Evolutionary conservation across 1,140 invertebrate genomes (phyloP).

Genomic region (Lycorma delicatula): DNA sequence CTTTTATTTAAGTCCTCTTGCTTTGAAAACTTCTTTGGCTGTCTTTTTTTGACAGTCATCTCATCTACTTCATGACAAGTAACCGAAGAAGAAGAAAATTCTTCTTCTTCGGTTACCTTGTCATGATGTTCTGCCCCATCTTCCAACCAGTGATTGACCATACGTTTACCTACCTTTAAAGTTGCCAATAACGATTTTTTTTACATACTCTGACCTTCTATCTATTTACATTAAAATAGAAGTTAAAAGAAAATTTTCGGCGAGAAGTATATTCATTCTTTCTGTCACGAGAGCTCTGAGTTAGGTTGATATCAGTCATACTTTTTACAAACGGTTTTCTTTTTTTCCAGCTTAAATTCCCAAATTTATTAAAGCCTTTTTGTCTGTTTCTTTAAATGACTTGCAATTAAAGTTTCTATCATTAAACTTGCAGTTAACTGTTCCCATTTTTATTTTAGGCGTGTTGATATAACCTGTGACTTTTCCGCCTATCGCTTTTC

Average conservation of each 20-base stretch:
- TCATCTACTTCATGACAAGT: too few relatives aligned
- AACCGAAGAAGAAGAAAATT: too few relatives aligned
- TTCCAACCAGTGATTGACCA: constrained; percentile 11
- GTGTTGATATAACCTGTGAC: background rate
- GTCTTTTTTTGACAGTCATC: background rate
- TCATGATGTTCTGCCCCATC: constrained; percentile 2
- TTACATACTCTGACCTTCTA: background rate
- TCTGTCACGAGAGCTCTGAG: background rate
- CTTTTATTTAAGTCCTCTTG: constrained; percentile 5
- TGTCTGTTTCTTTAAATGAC: background rate
- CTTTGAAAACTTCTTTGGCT: constrained; percentile 4
- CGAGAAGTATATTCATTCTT: background rate
- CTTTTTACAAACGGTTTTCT: background rate
- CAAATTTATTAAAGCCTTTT: too few relatives aligned
- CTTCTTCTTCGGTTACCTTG: constrained; percentile 3
- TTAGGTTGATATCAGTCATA: background rate
- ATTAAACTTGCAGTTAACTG: background rate
- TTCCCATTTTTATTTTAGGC: background rate
- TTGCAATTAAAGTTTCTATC: background rate
- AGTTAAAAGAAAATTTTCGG: background rate
- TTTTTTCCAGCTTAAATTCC: background rate
- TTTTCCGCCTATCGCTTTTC: background rate
- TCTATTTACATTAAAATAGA: background rate
- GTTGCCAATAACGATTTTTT: constrained; percentile 2
- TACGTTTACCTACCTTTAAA: background rate